Evolutionary conservation across 2,888 invertebrate genomes (phyloP), one percentile per base, ranked within the genome.

Genomic region (Malthinus flaveolus): DNA sequence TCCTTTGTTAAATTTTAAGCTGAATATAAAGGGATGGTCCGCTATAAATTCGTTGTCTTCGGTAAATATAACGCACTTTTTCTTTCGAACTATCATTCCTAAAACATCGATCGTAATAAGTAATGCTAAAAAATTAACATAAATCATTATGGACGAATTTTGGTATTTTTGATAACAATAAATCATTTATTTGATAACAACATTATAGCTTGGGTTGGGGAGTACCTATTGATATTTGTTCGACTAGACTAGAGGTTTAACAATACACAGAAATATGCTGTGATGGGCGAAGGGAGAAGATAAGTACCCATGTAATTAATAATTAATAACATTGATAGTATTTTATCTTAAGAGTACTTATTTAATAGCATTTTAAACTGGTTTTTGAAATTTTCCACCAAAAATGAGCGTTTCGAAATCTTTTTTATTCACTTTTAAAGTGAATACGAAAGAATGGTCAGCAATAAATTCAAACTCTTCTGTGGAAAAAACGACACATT

Each of bases 381-480:
- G 39, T 39, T 36, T 39, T 31, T 10, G 9, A 35, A 46, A 42
- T 63, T 34, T 50, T 36, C 60, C 55, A 12, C 31, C 12, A 42
- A 61, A 61, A 13, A 57, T 42, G 7, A 32, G 8, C 23, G 13
- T 51, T 15, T 32, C 10, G 1, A 9, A n/a, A 47, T 44, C n/a
- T 56, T 49, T 11, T 34, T 32, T 51, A 8, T 32, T 33, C 9
- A 7, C n/a, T 59, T 55, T 63, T 51, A 80, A 37, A 8, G 7
- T 12, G 1, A 37, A 13, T 23, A 51, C 32, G 32, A 54, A 54
- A 3, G 47, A 47, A 47, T 54, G 47, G 13, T 47, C 47, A 36
- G 36, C 47, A 13, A 15, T 36, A 32, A 54, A 54, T 46, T 45
- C 11, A 9, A 23, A 4, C 4, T 23, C 15, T 50, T 39, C 23